Conservation (phyloP, 1,140 invertebrate genomes). For the Eupristina koningsbergeri region DNA sequence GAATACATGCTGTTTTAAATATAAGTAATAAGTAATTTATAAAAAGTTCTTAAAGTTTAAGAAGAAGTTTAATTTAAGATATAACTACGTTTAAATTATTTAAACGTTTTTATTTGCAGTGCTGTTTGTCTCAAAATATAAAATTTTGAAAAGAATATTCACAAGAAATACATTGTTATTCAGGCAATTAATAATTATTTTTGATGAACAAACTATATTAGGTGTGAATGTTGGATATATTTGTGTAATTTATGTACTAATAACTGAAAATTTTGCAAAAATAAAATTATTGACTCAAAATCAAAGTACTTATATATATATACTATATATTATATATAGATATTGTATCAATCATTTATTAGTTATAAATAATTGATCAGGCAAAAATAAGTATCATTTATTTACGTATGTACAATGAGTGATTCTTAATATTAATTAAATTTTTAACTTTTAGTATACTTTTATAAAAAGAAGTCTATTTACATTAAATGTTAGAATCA, state of each 20-base stretch:
- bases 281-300: slow-evolving; percentile 41
- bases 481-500: background rate
- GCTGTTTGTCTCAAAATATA: slow-evolving; percentile 28
- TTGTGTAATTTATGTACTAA: slow-evolving; percentile 49
- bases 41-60: slow-evolving; percentile 37
- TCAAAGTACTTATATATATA: slow-evolving; percentile 13
- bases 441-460: slow-evolving; percentile 3
- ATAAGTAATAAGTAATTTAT: slow-evolving; percentile 8
- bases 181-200: slow-evolving; percentile 43
- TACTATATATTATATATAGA: too few species aligned
- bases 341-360: background rate
- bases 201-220: slow-evolving; percentile 49
- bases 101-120: slow-evolving; percentile 23
- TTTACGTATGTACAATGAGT: too few species aligned
- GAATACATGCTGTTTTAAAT: background rate
- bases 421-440: background rate
- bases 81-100: slow-evolving; percentile 30
- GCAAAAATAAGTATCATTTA: too few species aligned
- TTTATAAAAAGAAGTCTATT: background rate
- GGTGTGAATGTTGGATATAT: slow-evolving; percentile 43
- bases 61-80: slow-evolving; percentile 35
- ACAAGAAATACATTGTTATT: slow-evolving; percentile 29
- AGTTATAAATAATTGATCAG: too few species aligned
- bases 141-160: background rate
- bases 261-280: slow-evolving; percentile 44